phyloP scores from a whole-genome alignment of 2,113 vertebrate genomes.

The Canis aureus region DNA sequence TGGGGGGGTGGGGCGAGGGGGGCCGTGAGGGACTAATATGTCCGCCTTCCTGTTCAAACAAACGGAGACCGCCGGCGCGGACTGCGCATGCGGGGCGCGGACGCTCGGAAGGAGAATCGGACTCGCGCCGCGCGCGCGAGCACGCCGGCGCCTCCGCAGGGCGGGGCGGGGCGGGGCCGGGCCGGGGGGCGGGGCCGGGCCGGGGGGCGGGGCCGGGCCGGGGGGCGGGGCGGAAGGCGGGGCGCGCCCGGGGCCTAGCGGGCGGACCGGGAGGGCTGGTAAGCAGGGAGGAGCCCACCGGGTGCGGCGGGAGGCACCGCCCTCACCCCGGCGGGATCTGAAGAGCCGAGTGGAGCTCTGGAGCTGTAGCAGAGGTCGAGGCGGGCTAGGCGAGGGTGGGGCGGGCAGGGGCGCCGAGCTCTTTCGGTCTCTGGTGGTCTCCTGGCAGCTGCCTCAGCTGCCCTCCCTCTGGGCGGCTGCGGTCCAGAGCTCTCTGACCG shows the following conservation, averaged over 20 bases:
- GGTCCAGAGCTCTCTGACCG: not conserved
- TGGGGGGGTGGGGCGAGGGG: constrained; percentile 70
- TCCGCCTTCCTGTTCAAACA: constrained; percentile 86
- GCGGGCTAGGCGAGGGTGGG: not conserved
- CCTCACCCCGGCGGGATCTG: not conserved
- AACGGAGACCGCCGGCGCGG: constrained; percentile 77
- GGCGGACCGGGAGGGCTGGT: rapidly evolving
- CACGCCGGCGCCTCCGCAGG: not conserved
- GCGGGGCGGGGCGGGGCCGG: not conserved
- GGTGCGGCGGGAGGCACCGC: not conserved
- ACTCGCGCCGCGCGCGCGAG: not conserved
- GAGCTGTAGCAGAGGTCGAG: not conserved
- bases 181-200: not conserved
- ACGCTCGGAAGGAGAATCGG: constrained; percentile 55
- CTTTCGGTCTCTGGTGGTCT: not conserved
- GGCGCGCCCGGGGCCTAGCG: no score
- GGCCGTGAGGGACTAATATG: constrained; percentile 80
- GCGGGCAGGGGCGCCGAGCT: not conserved
- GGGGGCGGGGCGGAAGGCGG: not conserved
- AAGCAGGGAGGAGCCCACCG: rapidly evolving
- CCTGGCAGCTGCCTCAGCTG: not conserved
- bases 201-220: not conserved
- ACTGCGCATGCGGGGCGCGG: constrained; percentile 79
- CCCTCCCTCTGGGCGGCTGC: not conserved
- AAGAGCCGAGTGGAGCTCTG: not conserved